Conservation (phyloP, 1,140 invertebrate species). For the Bradysia coprophila region DNA sequence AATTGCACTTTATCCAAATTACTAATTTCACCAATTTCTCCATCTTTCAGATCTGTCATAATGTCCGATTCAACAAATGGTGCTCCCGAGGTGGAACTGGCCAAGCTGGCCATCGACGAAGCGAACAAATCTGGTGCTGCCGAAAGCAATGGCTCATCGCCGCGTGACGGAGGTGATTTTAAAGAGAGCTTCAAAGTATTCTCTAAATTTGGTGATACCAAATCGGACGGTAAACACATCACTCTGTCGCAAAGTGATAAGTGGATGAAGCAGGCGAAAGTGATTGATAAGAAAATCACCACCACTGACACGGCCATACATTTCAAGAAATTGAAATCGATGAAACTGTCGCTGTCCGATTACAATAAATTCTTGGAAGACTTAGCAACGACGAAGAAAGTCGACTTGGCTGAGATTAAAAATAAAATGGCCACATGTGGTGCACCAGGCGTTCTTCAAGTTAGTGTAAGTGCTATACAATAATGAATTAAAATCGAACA, state of each 20-base stretch:
- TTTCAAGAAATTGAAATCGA: slow-evolving; percentile 72
- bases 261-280: slow-evolving; percentile 88
- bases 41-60: slow-evolving; percentile 2
- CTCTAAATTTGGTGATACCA: slow-evolving; percentile 74
- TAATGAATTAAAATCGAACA: too few species aligned
- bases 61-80: slow-evolving; percentile 1
- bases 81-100: background rate
- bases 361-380: slow-evolving; percentile 70
- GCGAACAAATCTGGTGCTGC: background rate
- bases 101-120: background rate
- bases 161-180: slow-evolving; percentile 13
- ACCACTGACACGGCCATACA: slow-evolving; percentile 78
- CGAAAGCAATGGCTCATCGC: slow-evolving; percentile 5
- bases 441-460: slow-evolving; percentile 38
- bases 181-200: slow-evolving; percentile 43
- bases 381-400: slow-evolving; percentile 58
- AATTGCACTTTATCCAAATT: background rate
- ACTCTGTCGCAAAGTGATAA: slow-evolving; percentile 81
- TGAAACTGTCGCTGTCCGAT: slow-evolving; percentile 49
- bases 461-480: slow-evolving; percentile 9
- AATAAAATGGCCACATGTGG: slow-evolving; percentile 59
- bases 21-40: background rate
- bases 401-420: slow-evolving; percentile 54
- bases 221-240: slow-evolving; percentile 69
- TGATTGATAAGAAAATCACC: slow-evolving; percentile 82